Evolutionary conservation across 1,140 invertebrate species (phyloP).

Genomic region (Panagrolaimus sp.): DNA sequence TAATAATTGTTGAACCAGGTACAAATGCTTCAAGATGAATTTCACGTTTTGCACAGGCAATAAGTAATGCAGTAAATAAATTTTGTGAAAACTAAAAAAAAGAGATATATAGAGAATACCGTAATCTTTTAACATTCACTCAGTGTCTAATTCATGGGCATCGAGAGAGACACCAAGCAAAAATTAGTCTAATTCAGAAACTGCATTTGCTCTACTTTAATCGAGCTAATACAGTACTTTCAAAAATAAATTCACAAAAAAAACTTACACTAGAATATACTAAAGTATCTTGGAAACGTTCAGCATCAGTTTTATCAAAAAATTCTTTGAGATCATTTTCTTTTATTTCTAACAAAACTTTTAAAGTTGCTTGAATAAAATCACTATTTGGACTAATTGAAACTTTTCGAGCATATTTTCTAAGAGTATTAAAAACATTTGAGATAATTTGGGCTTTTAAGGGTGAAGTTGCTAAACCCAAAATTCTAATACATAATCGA

Average conservation of each 20-base stretch:
- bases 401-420: background rate
- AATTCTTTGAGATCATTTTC: slow-evolving; percentile 15
- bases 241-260: too few species aligned
- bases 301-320: slow-evolving; percentile 10
- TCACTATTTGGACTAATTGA: background rate
- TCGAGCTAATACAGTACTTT: too few species aligned
- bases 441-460: background rate
- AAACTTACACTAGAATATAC: slow-evolving; percentile 13
- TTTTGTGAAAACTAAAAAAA: slow-evolving; percentile 27
- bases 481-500: background rate
- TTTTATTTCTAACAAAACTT: slow-evolving; percentile 6
- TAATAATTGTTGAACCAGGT: background rate
- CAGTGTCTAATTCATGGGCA: too few species aligned
- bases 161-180: too few species aligned
- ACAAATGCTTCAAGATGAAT: background rate
- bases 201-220: too few species aligned
- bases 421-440: background rate
- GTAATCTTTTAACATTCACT: too few species aligned
- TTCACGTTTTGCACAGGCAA: slow-evolving; percentile 6
- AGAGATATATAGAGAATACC: too few species aligned
- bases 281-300: slow-evolving; percentile 14
- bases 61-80: slow-evolving; percentile 17
- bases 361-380: slow-evolving; percentile 12
- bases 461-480: background rate
- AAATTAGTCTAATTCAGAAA: too few species aligned